Conservation (phyloP, 2,888 invertebrate genomes). For the Galerucella calmariensis region DNA sequence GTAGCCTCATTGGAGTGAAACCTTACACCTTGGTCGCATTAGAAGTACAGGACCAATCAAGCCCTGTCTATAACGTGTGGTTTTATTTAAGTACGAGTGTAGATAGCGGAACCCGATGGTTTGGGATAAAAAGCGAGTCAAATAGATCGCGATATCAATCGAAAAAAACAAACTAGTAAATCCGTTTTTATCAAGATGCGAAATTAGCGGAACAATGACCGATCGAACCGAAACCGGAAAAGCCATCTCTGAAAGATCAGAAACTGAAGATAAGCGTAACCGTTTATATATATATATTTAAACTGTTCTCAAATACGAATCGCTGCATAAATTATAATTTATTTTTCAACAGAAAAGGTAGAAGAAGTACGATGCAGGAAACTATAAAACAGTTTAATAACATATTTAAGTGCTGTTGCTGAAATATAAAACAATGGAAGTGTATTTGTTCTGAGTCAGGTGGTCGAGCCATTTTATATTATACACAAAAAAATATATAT, state of each 20-base stretch:
- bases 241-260: constrained; percentile 49
- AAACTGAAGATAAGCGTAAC: constrained; percentile 45
- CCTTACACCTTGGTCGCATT: too few species aligned
- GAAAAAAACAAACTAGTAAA: constrained; percentile 47
- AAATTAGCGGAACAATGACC: constrained; percentile 62
- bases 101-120: background rate
- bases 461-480: constrained; percentile 59
- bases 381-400: constrained; percentile 66
- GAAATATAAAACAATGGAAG: constrained; percentile 63
- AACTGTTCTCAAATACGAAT: constrained; percentile 58
- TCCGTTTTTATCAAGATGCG: constrained; percentile 55
- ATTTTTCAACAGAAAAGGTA: constrained; percentile 37
- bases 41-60: too few species aligned
- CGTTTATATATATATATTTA: constrained; percentile 52
- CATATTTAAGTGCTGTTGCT: constrained; percentile 63
- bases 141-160: constrained; percentile 54
- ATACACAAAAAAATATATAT: constrained; percentile 47
- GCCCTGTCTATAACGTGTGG: too few species aligned
- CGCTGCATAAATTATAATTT: constrained; percentile 61
- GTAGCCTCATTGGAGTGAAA: too few species aligned
- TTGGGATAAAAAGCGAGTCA: constrained; percentile 42
- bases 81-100: background rate
- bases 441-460: constrained; percentile 61
- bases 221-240: constrained; percentile 58
- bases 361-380: constrained; percentile 59